Evolutionary conservation across 2,113 vertebrate species (phyloP), one percentile per base, ranked within the genome.

Genomic region (Brachionichthys hirsutus): DNA sequence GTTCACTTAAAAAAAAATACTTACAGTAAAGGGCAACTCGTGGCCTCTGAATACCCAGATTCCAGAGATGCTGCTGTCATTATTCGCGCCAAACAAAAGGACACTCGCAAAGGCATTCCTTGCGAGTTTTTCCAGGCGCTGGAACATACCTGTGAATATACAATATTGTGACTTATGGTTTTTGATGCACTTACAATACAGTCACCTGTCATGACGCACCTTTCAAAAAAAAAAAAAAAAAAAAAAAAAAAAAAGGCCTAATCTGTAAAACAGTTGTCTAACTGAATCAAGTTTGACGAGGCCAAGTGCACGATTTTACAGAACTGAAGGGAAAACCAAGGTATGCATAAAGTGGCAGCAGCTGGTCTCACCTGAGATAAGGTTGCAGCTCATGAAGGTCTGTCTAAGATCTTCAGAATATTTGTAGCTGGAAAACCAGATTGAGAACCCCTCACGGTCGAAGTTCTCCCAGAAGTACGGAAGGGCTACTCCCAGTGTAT

Each of bases 341-440:
- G n/a, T n/a, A n/a, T n/a, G n/a, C n/a, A n/a, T n/a, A n/a, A n/a
- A n/a, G n/a, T n/a, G 4, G 5, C 17, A 50, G 16, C 41, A 12
- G 12, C 0, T 9, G 49, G 40, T 40, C 82, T 83, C 70, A 95
- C 95, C 95, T 51, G 94, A 91, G 88, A 98, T 98, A 55, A 98
- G 94, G 86, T 98, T 98, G 90, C 95, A 98, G 85, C 95, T 98
- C 93, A 94, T 98, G 86, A 98, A 98, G 62, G 92, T 82, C 67
- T 88, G 91, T 16, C 88, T 82, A 13, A 97, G 93, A 80, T 98
- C 95, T 1, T 93, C 85, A 0, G 94, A 90, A 84, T 88, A 98
- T 16, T 94, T 92, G 87, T 98, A 98, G 62, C 95, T 86, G 0
- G 86, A 22, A 6, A 89, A 94, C 95, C 95, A 97, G 85, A 97